phyloP scores from a whole-genome alignment of 2,797 vertebrate genomes.

The Sandelia bainsii region DNA sequence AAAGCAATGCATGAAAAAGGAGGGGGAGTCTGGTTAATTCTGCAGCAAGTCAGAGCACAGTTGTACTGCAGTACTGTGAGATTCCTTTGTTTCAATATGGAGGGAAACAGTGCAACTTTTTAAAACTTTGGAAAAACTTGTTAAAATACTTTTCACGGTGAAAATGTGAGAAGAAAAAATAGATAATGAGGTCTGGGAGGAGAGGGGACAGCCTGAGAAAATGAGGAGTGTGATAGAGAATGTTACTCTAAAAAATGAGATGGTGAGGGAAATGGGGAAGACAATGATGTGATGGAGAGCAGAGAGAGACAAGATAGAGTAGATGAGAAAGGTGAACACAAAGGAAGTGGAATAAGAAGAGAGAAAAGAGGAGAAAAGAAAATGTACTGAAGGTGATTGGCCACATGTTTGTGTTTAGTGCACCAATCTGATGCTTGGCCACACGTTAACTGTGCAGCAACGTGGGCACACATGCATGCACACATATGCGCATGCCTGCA shows the following conservation, averaged over 20 bases:
- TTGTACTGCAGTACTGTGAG: slow-evolving; percentile 10
- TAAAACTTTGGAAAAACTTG: slow-evolving; percentile 41
- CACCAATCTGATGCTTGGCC: slow-evolving; percentile 57
- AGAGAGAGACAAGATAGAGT: slow-evolving; percentile 30
- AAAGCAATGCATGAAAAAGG: slow-evolving; percentile 46
- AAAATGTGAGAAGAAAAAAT: slow-evolving; percentile 34
- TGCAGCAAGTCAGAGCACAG: slow-evolving; percentile 29
- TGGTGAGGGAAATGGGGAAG: slow-evolving; percentile 33
- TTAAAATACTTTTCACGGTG: slow-evolving; percentile 29
- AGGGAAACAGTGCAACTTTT: slow-evolving; percentile 18
- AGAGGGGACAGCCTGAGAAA: slow-evolving; percentile 56
- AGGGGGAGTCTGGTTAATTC: slow-evolving; percentile 44
- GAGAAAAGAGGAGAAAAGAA: slow-evolving; percentile 31
- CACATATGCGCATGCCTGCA: neutral
- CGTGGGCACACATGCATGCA: slow-evolving; percentile 8
- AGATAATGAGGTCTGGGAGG: slow-evolving; percentile 59
- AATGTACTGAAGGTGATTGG: slow-evolving; percentile 63
- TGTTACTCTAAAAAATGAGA: slow-evolving; percentile 55
- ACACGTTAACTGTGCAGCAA: slow-evolving; percentile 17
- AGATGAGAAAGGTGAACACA: slow-evolving; percentile 18
- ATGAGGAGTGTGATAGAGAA: slow-evolving; percentile 59
- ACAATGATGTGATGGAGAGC: slow-evolving; percentile 39
- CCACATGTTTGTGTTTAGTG: slow-evolving; percentile 64
- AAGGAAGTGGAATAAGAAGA: slow-evolving; percentile 17
- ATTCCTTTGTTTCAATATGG: slow-evolving; percentile 25